Conservation (phyloP, 1,140 invertebrate species). For the Dysdera silvatica region DNA sequence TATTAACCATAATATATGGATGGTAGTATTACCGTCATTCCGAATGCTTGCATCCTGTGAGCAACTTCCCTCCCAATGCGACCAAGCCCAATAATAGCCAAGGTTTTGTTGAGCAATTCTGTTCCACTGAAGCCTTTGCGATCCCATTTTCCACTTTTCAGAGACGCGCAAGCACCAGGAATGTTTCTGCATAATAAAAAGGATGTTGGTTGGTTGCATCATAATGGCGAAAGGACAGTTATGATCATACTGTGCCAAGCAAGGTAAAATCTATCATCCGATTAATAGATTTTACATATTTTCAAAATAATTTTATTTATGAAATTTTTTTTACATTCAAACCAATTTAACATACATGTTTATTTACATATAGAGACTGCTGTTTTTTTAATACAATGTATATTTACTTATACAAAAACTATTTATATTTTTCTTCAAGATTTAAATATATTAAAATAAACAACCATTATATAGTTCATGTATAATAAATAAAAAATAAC, state of each 20-base stretch:
- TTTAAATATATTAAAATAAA: too few species aligned
- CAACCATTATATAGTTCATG: too few species aligned
- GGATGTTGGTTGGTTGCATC: background rate
- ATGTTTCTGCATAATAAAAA: slow-evolving; percentile 61
- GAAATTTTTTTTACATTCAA: background rate
- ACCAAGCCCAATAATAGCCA: slow-evolving; percentile 89
- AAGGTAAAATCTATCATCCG: background rate
- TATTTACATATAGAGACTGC: slow-evolving; percentile 10
- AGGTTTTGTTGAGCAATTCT: slow-evolving; percentile 78
- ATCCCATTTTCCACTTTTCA: slow-evolving; percentile 88
- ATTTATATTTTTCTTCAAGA: too few species aligned
- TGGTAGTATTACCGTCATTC: slow-evolving; percentile 69
- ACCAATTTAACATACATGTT: background rate
- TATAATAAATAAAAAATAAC: too few species aligned
- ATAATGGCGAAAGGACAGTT: too few species aligned
- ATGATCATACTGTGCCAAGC: background rate
- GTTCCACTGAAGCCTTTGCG: slow-evolving; percentile 78
- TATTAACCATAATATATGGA: background rate
- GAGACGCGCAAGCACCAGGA: slow-evolving; percentile 66
- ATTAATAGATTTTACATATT: background rate
- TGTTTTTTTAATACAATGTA: too few species aligned
- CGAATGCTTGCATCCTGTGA: slow-evolving; percentile 84
- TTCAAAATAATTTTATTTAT: background rate
- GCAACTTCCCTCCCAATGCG: slow-evolving; percentile 92
- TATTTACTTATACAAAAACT: too few species aligned